A percentile compares a stretch with the other conserved stretches of the same genome.
These are phyloP conservation scores for Orchesella flavescens DNA, from an alignment of 2,888 invertebrate genomes.

Conservation along the genomic window DNA sequence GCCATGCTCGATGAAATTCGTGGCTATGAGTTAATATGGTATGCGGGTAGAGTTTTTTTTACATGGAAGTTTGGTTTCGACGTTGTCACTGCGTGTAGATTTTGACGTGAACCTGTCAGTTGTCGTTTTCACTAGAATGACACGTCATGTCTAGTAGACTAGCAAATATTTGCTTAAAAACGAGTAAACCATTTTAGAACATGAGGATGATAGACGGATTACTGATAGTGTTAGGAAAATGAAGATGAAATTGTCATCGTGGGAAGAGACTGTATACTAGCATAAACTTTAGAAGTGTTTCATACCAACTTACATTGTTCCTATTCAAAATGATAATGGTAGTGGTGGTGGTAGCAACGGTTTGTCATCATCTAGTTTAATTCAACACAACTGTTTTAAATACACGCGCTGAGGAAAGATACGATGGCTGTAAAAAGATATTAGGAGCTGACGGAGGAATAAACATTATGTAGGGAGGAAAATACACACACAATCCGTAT, in stretches of 20 bases:
- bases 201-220: neutral
- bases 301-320: too few relatives aligned
- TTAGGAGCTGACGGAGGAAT: too few relatives aligned
- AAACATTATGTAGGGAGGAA: too few relatives aligned
- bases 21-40: neutral
- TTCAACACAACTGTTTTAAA: too few relatives aligned
- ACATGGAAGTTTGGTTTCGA: neutral
- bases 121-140: constrained; percentile 10
- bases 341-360: too few relatives aligned
- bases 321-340: too few relatives aligned
- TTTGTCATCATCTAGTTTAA: too few relatives aligned
- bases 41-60: neutral
- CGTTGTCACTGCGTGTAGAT: neutral
- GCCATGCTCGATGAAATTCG: neutral
- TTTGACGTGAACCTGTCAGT: constrained; percentile 28
- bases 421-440: too few relatives aligned
- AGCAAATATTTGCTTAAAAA: constrained; percentile 14
- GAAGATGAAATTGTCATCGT: neutral
- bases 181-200: neutral
- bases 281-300: too few relatives aligned
- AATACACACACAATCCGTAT: too few relatives aligned
- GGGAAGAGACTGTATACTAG: neutral
- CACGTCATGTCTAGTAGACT: neutral
- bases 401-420: too few relatives aligned
- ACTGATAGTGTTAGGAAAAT: neutral